Conservation (phyloP, 2,113 vertebrate species). For the Bubo bubo region DNA sequence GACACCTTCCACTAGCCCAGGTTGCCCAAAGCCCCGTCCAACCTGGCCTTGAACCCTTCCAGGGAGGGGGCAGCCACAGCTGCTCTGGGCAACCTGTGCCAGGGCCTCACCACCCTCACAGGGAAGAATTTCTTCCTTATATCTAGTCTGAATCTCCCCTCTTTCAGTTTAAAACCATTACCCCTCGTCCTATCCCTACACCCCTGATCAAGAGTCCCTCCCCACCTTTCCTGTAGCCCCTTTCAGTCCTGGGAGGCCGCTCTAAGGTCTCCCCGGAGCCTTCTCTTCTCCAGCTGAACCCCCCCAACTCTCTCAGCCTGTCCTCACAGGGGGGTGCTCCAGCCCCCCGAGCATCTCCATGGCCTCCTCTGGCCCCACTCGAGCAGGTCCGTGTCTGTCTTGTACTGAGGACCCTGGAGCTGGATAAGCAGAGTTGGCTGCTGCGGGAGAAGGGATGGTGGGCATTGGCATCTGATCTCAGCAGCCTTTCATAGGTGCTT, state of each 20-base stretch:
- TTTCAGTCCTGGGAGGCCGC: neutral
- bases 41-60: accelerated
- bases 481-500: neutral
- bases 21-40: accelerated
- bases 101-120: accelerated
- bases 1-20: accelerated
- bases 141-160: neutral
- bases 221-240: too few relatives aligned
- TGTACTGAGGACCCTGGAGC: neutral
- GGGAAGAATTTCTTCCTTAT: too few relatives aligned
- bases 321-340: neutral
- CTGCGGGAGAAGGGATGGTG: accelerated
- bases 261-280: neutral
- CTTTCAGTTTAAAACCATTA: accelerated
- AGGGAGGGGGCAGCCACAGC: neutral
- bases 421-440: neutral
- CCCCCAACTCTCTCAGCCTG: neutral
- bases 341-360: neutral
- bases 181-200: neutral
- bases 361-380: neutral
- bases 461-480: neutral
- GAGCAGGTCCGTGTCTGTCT: accelerated
- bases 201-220: neutral
- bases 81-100: neutral
- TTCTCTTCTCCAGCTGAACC: neutral